These are phyloP conservation scores for Falco cherrug DNA, from an alignment of 2,797 vertebrate genomes.

Conservation along the genomic window DNA sequence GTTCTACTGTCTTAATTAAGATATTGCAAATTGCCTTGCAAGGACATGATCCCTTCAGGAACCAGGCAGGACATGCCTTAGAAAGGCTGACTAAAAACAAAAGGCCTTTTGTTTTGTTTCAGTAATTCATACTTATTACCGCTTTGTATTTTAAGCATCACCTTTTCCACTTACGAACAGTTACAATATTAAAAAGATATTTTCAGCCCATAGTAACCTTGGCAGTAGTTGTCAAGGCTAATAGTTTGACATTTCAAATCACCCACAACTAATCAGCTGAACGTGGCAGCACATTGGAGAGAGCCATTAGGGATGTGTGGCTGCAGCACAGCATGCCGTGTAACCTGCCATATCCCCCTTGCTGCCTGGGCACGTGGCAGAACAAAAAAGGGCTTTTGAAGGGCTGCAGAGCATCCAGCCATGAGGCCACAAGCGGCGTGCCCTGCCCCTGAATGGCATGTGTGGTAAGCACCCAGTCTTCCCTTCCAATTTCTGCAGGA, in stretches of 20 bases:
- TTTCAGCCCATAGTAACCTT: slow-evolving; percentile 56
- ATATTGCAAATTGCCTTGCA: background rate
- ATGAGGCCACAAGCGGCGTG: rapidly evolving
- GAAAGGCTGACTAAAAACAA: background rate
- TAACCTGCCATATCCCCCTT: slow-evolving; percentile 1
- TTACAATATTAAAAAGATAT: slow-evolving; percentile 71
- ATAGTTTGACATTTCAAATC: slow-evolving; percentile 81
- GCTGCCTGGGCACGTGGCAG: slow-evolving; percentile 11
- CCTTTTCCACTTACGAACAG: slow-evolving; percentile 69
- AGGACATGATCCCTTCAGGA: background rate
- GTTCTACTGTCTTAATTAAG: background rate
- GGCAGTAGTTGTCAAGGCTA: slow-evolving; percentile 71
- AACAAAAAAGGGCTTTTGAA: background rate
- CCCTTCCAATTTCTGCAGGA: slow-evolving; percentile 15
- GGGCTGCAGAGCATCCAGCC: background rate
- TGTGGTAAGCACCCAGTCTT: background rate
- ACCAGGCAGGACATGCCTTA: background rate
- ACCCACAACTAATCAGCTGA: slow-evolving; percentile 75
- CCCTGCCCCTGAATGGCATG: slow-evolving; percentile 1
- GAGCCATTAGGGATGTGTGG: slow-evolving; percentile 67
- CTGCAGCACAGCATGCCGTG: slow-evolving; percentile 54
- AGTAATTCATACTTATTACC: slow-evolving; percentile 67
- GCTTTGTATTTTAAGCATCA: slow-evolving; percentile 70
- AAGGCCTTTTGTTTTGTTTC: slow-evolving; percentile 13
- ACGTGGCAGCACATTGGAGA: slow-evolving; percentile 72